These are phyloP conservation scores for Lutra lutra DNA, from an alignment of 2,797 vertebrate genomes.

Conservation along the genomic window DNA sequence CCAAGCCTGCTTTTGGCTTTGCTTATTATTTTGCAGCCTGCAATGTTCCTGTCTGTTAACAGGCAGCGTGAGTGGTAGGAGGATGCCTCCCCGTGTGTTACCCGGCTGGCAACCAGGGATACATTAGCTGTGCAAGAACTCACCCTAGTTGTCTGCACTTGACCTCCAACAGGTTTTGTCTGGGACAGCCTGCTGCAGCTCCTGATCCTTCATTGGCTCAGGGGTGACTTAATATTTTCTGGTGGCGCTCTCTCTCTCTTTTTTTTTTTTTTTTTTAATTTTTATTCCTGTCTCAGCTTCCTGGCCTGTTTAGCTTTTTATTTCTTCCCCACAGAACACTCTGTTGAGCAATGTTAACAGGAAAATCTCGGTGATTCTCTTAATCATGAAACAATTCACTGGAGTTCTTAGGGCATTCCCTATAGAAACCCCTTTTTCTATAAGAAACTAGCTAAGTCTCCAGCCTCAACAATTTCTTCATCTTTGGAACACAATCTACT, in stretches of 20 bases:
- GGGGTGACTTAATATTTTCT: not conserved
- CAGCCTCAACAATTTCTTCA: conserved; percentile 12
- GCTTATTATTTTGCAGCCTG: not conserved
- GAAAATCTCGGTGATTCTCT: not conserved
- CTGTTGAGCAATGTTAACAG: conserved; percentile 56
- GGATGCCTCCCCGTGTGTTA: not conserved
- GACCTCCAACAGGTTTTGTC: conserved; percentile 34
- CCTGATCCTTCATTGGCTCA: conserved; percentile 52
- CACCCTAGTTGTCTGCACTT: conserved; percentile 28
- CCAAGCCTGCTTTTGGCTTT: not conserved
- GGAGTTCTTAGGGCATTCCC: conserved; percentile 46
- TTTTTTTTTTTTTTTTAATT: not conserved
- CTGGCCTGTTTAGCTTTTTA: conserved; percentile 49
- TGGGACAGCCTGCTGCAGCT: not conserved
- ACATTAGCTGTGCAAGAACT: conserved; percentile 22
- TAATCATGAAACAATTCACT: conserved; percentile 61
- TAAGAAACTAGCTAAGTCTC: conserved; percentile 42
- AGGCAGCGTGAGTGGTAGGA: not conserved
- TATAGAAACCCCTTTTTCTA: not conserved
- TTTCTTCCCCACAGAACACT: conserved; percentile 39
- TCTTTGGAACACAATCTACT: conserved; percentile 45
- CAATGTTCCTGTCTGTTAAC: not conserved
- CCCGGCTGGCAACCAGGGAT: conserved; percentile 23
- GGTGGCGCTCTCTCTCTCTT: not conserved
- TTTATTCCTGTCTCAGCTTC: conserved; percentile 39